Percentiles rank a stretch among this genome's conserved stretches.
Conservation (phyloP, 2,888 invertebrate species). For the Ichneumoninae sp. region DNA sequence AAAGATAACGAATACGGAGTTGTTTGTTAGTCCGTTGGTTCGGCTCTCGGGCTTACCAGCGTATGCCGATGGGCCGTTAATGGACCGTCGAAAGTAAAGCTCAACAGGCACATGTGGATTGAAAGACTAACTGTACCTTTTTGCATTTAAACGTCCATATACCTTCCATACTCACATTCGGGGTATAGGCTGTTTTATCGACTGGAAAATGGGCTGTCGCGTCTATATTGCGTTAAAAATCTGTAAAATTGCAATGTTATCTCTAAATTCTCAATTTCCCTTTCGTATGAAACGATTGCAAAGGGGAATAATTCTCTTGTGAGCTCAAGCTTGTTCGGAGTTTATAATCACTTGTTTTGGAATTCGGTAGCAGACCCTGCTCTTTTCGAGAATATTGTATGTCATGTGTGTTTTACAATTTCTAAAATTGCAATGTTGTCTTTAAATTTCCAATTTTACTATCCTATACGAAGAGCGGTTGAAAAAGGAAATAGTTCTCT, state of each 20-base stretch:
- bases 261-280: not conserved
- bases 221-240: not conserved
- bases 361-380: not conserved
- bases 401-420: conserved; percentile 34
- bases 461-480: not conserved
- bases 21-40: conserved; percentile 70
- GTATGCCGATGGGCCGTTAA: conserved; percentile 31
- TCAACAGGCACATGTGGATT: not conserved
- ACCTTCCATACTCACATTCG: conserved; percentile 23
- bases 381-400: conserved; percentile 13
- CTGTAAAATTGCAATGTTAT: not conserved
- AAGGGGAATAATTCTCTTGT: not conserved
- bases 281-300: not conserved
- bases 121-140: not conserved
- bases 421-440: not conserved
- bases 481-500: not conserved
- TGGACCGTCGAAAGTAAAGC: conserved; percentile 17
- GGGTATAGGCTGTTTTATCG: conserved; percentile 8
- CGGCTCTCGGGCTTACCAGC: conserved; percentile 29
- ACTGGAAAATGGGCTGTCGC: conserved; percentile 16
- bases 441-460: not conserved
- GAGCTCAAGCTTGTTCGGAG: not conserved
- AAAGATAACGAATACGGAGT: conserved; percentile 74
- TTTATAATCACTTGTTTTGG: not conserved
- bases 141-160: conserved; percentile 6